These are phyloP conservation scores for Pterostichus niger DNA, from an alignment of 2,888 invertebrate genomes.

Conservation along the genomic window DNA sequence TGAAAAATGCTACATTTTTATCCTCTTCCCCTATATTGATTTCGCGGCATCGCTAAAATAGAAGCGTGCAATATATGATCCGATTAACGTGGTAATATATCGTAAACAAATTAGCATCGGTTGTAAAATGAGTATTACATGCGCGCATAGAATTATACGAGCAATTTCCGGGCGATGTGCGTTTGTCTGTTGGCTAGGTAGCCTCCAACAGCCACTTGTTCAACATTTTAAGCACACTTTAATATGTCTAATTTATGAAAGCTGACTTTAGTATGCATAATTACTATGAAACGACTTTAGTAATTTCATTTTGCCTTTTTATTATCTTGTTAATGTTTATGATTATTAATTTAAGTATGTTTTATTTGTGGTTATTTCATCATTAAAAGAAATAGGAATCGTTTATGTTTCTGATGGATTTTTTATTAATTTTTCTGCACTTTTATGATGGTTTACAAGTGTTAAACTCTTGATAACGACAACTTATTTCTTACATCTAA, in stretches of 20 bases:
- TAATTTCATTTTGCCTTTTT: constrained; percentile 46
- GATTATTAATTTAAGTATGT: constrained; percentile 36
- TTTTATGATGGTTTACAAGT: too few species aligned
- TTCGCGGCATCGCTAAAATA: constrained; percentile 3
- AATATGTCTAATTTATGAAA: constrained; percentile 55
- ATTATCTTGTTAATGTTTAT: constrained; percentile 52
- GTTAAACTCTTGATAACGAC: too few species aligned
- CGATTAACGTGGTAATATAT: constrained; percentile 2
- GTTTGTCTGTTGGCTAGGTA: neutral
- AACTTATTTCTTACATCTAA: too few species aligned
- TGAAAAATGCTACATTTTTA: neutral
- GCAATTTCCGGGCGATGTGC: constrained; percentile 37
- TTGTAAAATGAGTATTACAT: constrained; percentile 31
- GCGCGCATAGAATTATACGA: constrained; percentile 15
- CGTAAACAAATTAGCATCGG: constrained; percentile 30
- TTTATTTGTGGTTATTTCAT: constrained; percentile 9
- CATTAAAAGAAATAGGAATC: neutral
- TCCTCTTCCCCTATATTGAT: neutral
- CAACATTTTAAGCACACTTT: constrained; percentile 52
- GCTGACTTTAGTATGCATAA: constrained; percentile 42
- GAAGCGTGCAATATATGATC: constrained; percentile 22
- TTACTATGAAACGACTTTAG: constrained; percentile 51
- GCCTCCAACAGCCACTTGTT: constrained; percentile 16
- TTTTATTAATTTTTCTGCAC: constrained; percentile 5
- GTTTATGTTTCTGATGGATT: neutral